Evolutionary conservation across 2,113 vertebrate species (phyloP).

Genomic region (Holacanthus passer): DNA sequence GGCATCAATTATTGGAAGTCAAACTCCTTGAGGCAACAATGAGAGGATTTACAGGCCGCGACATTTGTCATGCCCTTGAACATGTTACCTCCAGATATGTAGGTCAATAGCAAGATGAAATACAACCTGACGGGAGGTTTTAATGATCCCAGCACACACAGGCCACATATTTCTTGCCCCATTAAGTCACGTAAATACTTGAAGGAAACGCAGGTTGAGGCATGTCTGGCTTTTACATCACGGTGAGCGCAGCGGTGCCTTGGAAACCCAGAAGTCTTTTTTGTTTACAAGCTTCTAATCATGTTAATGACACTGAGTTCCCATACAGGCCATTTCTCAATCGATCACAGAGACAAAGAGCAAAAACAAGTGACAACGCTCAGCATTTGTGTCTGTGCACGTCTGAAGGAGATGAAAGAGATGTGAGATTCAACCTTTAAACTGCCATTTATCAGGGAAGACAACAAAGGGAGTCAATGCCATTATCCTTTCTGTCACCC

Average conservation of each 20-base stretch:
- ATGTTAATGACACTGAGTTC: constrained; percentile 42
- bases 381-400: constrained; percentile 37
- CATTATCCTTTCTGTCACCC: constrained; percentile 31
- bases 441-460: constrained; percentile 51
- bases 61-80: constrained; percentile 73
- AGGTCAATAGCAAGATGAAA: constrained; percentile 66
- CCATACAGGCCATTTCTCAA: constrained; percentile 35
- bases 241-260: not conserved
- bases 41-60: constrained; percentile 70
- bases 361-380: constrained; percentile 23
- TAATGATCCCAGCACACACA: constrained; percentile 58
- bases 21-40: constrained; percentile 70
- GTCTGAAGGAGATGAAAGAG: constrained; percentile 58
- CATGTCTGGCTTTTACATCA: constrained; percentile 51
- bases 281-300: constrained; percentile 66
- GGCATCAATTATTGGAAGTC: constrained; percentile 73
- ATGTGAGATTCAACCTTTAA: constrained; percentile 63
- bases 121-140: constrained; percentile 57
- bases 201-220: constrained; percentile 35
- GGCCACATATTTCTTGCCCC: constrained; percentile 55
- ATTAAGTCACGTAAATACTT: constrained; percentile 54
- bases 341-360: constrained; percentile 51
- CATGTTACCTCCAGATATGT: constrained; percentile 55
- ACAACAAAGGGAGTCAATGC: constrained; percentile 49
- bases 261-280: constrained; percentile 21